Evolutionary conservation across 2,797 vertebrate genomes (phyloP), one percentile per base, ranked within the genome.

Genomic region (Champsocephalus gunnari): DNA sequence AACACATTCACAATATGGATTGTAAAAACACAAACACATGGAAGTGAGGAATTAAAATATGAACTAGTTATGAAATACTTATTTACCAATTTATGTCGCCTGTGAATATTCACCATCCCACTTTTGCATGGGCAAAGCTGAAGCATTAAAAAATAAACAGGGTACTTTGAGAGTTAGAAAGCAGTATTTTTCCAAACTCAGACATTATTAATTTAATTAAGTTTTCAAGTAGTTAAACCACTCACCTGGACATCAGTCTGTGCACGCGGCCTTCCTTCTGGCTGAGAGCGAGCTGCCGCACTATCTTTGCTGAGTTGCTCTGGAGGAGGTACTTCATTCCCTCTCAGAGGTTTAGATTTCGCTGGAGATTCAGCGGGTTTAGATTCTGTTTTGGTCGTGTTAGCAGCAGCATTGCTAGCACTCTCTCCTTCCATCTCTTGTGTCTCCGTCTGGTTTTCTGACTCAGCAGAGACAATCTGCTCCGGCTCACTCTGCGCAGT

Each of bases 31-130:
- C 9, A 48, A 43, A 14, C 49, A 24, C 17, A 54, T 12, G 2
- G 48, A 44, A 56, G 51, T 21, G 11, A 17, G 0, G 21, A 32
- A 38, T 2, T 16, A 45, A 59, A 73, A 57, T 24, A 5, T 58
- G 13, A 48, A 56, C 1, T 57, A 64, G 4, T 41, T 41, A 55
- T 34, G 47, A 56, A 75, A 78, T 50, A 53, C 5, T 56, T 71
- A 61, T 86, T 89, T 88, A 89, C 87, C 86, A 83, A 62, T 77
- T 81, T 75, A 70, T 58, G 75, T 34, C 3, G 66, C 21, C 66
- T 63, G 38, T 77, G 50, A 75, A 67, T 62, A 75, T 55, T 76
- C 63, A 51, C 54, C 57, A 50, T 86, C 62, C 82, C 57, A 61
- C 73, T 57, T 55, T 43, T 28, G 49, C 56, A 43, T 28, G 10